Percentiles rank a stretch among this genome's conserved stretches.
These are phyloP conservation scores for Calidris pugnax DNA, from an alignment of 2,113 vertebrate species.

Conservation along the genomic window DNA sequence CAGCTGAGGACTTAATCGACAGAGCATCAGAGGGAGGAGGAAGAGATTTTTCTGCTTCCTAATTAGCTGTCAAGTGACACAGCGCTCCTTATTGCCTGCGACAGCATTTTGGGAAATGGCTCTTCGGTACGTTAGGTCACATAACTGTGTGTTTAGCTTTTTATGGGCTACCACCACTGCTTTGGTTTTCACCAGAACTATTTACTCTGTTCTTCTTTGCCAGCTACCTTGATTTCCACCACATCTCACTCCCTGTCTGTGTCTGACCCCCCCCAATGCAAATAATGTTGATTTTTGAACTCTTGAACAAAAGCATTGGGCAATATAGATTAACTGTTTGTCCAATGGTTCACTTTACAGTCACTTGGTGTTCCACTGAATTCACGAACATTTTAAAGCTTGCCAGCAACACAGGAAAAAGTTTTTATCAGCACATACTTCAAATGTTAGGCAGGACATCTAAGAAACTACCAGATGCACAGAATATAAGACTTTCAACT, in stretches of 20 bases:
- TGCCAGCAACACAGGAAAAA: background rate
- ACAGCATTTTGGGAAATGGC: background rate
- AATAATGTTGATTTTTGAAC: background rate
- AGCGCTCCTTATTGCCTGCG: background rate
- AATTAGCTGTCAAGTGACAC: slow-evolving; percentile 32
- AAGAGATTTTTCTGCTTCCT: slow-evolving; percentile 2
- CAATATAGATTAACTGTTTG: background rate
- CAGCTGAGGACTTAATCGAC: background rate
- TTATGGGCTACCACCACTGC: background rate
- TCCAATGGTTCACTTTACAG: background rate
- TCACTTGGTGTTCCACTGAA: background rate
- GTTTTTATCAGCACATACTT: background rate
- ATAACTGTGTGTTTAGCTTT: background rate
- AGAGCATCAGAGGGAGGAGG: background rate
- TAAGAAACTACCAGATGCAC: background rate
- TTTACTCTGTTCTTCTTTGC: background rate
- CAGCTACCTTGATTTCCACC: background rate
- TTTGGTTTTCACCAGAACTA: background rate
- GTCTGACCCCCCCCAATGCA: background rate
- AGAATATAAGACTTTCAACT: background rate
- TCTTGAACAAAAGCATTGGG: background rate
- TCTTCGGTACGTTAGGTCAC: background rate
- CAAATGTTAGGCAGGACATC: background rate
- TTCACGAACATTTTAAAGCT: background rate
- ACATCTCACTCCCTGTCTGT: background rate